These are phyloP conservation scores for Deilephila elpenor DNA, from an alignment of 2,888 invertebrate species.

Conservation along the genomic window DNA sequence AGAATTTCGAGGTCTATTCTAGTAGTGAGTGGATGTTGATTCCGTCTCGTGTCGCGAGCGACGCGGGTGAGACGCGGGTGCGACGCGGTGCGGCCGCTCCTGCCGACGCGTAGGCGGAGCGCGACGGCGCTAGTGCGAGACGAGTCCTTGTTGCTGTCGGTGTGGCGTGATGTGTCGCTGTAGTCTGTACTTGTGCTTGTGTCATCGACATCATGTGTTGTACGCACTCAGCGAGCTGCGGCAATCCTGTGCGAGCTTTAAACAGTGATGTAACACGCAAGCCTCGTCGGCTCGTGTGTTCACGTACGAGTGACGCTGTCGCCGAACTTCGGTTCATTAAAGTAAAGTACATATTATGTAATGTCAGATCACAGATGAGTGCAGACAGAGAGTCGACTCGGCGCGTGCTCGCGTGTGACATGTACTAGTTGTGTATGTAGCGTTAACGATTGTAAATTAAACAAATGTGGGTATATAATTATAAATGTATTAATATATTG, in stretches of 20 bases:
- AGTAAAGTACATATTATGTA: no score
- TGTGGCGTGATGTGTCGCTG: constrained; percentile 31
- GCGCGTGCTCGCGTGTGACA: not conserved
- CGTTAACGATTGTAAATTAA: constrained; percentile 24
- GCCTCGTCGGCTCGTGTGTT: not conserved
- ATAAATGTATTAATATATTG: constrained; percentile 31
- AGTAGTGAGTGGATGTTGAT: not conserved
- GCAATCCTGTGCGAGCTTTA: constrained; percentile 1
- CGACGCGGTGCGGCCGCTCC: not conserved
- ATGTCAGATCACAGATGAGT: no score
- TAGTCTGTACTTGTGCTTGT: not conserved
- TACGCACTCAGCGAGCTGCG: not conserved
- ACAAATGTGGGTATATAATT: constrained; percentile 27
- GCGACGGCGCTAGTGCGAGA: constrained; percentile 42
- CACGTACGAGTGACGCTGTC: not conserved
- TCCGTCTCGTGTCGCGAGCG: not conserved
- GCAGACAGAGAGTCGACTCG: not conserved
- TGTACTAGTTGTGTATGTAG: not conserved
- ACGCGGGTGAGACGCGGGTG: not conserved
- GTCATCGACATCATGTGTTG: not conserved
- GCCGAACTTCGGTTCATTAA: no score
- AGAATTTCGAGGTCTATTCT: not conserved
- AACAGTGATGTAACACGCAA: not conserved
- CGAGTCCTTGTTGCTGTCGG: constrained; percentile 31
- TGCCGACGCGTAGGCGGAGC: not conserved